phyloP scores from a whole-genome alignment of 1,140 invertebrate species.

The Eriosoma lanigerum region DNA sequence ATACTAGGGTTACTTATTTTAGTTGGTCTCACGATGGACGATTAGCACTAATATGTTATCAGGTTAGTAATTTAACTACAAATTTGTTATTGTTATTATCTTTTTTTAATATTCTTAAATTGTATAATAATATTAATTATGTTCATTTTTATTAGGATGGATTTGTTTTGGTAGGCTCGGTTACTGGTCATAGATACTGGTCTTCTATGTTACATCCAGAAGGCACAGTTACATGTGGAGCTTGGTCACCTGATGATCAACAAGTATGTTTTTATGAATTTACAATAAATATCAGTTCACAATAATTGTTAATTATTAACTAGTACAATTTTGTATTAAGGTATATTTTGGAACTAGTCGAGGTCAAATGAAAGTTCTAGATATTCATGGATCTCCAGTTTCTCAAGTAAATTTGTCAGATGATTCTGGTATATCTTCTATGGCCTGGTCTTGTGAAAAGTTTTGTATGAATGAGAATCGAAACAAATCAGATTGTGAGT shows the following conservation, averaged over 20 bases:
- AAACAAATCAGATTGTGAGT: constrained; percentile 56
- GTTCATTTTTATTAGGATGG: constrained; percentile 71
- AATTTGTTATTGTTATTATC: not conserved
- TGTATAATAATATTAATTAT: too few species aligned
- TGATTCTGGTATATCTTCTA: constrained; percentile 80
- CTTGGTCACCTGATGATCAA: constrained; percentile 97
- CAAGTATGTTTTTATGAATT: constrained; percentile 65
- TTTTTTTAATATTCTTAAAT: constrained; percentile 1
- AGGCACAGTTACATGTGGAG: constrained; percentile 90
- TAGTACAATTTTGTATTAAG: constrained; percentile 58
- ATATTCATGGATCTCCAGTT: constrained; percentile 92
- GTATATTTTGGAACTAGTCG: constrained; percentile 94
- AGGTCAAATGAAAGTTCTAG: constrained; percentile 93
- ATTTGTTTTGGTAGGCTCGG: constrained; percentile 93
- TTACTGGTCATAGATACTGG: constrained; percentile 97
- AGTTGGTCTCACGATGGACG: constrained; percentile 98
- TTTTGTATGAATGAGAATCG: constrained; percentile 97
- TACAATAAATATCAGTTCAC: not conserved
- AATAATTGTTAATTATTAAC: constrained; percentile 1
- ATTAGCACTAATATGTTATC: constrained; percentile 97
- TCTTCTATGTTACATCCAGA: constrained; percentile 95
- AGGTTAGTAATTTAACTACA: constrained; percentile 66
- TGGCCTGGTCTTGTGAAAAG: constrained; percentile 96
- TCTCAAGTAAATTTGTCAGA: constrained; percentile 81
- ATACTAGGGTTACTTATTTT: constrained; percentile 94